These are phyloP conservation scores for Nothoprocta perdicaria DNA, from an alignment of 2,113 vertebrate genomes.

Conservation along the genomic window DNA sequence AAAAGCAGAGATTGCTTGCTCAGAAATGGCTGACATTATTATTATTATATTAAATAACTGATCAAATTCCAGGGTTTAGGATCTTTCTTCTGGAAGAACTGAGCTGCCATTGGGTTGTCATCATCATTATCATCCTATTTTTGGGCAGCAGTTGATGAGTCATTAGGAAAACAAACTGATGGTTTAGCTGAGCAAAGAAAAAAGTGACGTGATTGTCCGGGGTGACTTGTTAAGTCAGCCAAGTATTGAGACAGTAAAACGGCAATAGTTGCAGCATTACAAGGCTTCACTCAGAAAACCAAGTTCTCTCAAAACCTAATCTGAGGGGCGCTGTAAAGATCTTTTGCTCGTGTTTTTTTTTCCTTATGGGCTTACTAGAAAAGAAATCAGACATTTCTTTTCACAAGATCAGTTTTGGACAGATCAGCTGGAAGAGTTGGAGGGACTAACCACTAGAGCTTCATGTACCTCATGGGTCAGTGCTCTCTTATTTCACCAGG, in stretches of 20 bases:
- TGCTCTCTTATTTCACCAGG: background rate
- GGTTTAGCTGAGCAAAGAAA: background rate
- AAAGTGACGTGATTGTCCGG: background rate
- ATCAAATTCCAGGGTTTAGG: background rate
- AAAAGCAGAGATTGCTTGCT: background rate
- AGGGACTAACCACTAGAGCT: background rate
- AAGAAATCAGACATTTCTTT: background rate
- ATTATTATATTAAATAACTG: background rate
- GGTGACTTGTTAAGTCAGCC: background rate
- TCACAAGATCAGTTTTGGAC: background rate
- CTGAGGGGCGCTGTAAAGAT: background rate
- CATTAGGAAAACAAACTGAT: background rate
- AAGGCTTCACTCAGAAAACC: background rate
- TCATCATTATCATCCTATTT: background rate
- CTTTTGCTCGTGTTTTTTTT: background rate
- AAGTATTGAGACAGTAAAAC: background rate
- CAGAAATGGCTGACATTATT: accelerated
- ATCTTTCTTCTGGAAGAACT: background rate
- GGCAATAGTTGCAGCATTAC: background rate
- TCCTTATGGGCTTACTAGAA: background rate
- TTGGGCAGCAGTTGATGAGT: background rate
- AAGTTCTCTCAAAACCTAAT: background rate
- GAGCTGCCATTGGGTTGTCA: background rate
- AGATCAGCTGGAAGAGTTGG: background rate
- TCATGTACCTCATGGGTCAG: background rate